Evolutionary conservation across 2,113 vertebrate genomes (phyloP), one percentile per base, ranked within the genome.

Genomic region (Dissostichus mawsoni): DNA sequence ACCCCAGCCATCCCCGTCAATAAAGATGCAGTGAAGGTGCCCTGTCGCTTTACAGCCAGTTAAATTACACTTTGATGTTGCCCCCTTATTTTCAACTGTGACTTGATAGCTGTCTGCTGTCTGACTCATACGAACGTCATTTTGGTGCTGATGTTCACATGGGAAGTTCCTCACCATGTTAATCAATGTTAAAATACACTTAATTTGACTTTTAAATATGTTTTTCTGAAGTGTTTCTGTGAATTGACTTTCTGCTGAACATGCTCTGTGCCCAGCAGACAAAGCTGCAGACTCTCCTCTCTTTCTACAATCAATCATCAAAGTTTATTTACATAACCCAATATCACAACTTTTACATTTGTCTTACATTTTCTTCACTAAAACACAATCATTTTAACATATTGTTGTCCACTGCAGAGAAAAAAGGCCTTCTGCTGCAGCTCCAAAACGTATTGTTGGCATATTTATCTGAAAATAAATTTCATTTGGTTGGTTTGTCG

Each of bases 31-130:
- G 73, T 53, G 82, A 86, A 87, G 93, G 87, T 89, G 84, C 89
- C 92, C 93, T 90, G 92, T 86, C 78, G 92, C 92, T 94, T 94
- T 93, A 95, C 86, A 90, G 89, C 92, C 92, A 91, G 87, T 94
- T 94, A 94, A 95, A 94, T 92, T 86, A 89, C 92, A 89, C 94
- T 95, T 95, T 95, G 95, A 95, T 93, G 94, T 94, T 76, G 82
- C 85, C 78, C 74, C 65, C 80, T 89, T 61, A 8, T 92, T 92
- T 89, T 92, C 69, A 85, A 80, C 88, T 88, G 87, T 64, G 80
- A 89, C 89, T 90, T 92, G 90, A 91, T 83, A 81, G 87, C 79
- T 81, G 90, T 85, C 90, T 80, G 48, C 74, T 84, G 84, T 85
- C 70, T 90, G 90, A 92, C 92, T 84, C 66, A n/a, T 41, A 25